Base-by-base conservation (phyloP, 2,888 invertebrate species). In the Cephus runcator region DNA sequence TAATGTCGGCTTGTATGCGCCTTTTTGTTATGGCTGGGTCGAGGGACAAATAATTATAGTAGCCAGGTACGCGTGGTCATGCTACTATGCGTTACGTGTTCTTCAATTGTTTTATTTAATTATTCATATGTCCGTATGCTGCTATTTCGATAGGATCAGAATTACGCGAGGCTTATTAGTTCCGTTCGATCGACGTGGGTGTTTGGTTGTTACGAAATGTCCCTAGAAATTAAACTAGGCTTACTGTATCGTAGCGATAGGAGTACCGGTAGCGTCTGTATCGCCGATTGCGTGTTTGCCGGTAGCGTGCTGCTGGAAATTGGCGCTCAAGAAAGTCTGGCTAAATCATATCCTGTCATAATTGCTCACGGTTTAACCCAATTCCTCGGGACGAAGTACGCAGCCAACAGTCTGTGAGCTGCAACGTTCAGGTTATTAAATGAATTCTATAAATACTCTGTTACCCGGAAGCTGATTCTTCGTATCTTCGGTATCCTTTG, bases 281-380 rank as follows among this genome's bases (percentile, higher is more conserved):
- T 75, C 81, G 76, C 75, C 83, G 84, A 85, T 83, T 79, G 84
- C 81, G 81, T 81, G 83, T 33, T 56, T 31, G 30, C 33, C 34
- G 34, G 15, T 35, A 30, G 12, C 56, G 36, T 33, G 69, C 34
- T 30, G 73, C 3, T 75, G 82, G 85, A 87, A 89, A 87, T 87
- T 85, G 86, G 84, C 83, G 87, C 83, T 85, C 86, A 84, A 86
- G 87, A 88, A 87, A 88, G 84, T 77, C 81, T 83, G 79, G 82
- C 83, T 85, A 87, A 88, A 89, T 88, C 85, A 84, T 88, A 87
- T 88, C 88, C 87, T 87, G 87, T 86, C 89, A 85, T 87, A 88
- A 89, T 87, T 87, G 86, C 82, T 81, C 79, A 77, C 77, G 85
- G 86, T 87, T 89, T 88, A 87, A 88, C 88, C 89, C 80, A 87